Percentiles rank a stretch among this genome's conserved stretches.
These are phyloP conservation scores for Hirtodrosophila cameraria DNA, from an alignment of 2,888 invertebrate genomes.

Conservation along the genomic window DNA sequence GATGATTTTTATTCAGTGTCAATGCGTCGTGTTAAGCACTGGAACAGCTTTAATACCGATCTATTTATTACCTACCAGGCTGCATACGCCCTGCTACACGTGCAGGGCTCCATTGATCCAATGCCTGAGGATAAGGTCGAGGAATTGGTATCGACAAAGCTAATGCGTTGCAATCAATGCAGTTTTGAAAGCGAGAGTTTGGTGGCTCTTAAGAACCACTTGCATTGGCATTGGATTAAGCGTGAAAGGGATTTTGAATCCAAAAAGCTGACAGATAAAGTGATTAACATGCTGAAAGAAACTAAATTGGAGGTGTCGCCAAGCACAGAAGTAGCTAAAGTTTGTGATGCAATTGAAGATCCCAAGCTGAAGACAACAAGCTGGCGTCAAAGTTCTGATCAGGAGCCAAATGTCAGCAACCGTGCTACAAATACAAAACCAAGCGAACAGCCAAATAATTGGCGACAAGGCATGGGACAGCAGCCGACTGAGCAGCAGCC, in stretches of 20 bases:
- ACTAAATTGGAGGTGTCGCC: slow-evolving; percentile 3
- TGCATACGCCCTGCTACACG: slow-evolving; percentile 33
- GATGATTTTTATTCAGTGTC: slow-evolving; percentile 51
- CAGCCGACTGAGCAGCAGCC: background rate
- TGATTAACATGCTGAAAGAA: slow-evolving; percentile 20
- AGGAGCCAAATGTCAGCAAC: background rate
- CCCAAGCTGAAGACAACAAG: background rate
- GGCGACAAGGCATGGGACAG: background rate
- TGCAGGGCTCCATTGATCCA: slow-evolving; percentile 43
- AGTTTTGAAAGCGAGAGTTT: slow-evolving; percentile 33
- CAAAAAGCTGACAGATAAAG: slow-evolving; percentile 10
- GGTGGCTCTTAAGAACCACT: slow-evolving; percentile 38
- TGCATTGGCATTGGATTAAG: slow-evolving; percentile 50
- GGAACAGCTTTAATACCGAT: slow-evolving; percentile 64
- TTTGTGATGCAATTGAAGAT: no score
- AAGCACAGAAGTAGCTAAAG: background rate
- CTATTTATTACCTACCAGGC: slow-evolving; percentile 47
- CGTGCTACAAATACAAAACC: background rate
- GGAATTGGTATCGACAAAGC: background rate
- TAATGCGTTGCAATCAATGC: slow-evolving; percentile 54
- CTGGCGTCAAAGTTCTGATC: no score
- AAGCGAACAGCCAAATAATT: background rate
- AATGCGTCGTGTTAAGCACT: slow-evolving; percentile 40
- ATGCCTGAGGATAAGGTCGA: slow-evolving; percentile 11
- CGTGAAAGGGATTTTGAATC: slow-evolving; percentile 11